Conservation (phyloP, 2,797 vertebrate species). For the Lepus townsendii region DNA sequence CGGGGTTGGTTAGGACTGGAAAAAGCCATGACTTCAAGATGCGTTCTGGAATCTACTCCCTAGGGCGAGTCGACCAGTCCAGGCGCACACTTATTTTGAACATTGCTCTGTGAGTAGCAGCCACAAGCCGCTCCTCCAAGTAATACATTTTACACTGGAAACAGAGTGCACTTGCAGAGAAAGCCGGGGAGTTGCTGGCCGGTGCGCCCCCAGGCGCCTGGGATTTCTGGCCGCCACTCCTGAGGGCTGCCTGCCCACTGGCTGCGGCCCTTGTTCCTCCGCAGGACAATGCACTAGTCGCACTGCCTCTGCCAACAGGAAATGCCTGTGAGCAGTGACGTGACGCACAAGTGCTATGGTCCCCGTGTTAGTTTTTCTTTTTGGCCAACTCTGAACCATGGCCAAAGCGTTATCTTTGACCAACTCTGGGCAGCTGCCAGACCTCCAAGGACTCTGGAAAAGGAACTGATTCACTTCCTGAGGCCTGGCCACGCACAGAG, state of each 20-base stretch:
- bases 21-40: not conserved
- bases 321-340: not conserved
- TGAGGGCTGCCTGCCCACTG: not conserved
- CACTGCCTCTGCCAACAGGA: slow-evolving; percentile 46
- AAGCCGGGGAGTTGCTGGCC: not conserved
- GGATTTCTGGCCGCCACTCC: not conserved
- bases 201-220: no score
- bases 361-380: slow-evolving; percentile 53
- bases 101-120: not conserved
- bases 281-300: not conserved
- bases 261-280: not conserved
- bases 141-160: not conserved
- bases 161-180: not conserved
- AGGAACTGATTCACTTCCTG: slow-evolving; percentile 53
- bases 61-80: not conserved
- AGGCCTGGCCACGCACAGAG: not conserved
- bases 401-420: not conserved
- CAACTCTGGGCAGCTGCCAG: not conserved
- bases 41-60: not conserved
- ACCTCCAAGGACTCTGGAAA: not conserved
- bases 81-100: not conserved
- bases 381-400: not conserved
- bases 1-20: not conserved
- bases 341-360: not conserved
- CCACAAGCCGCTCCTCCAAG: slow-evolving; percentile 21